Conservation (phyloP, 2,888 invertebrate genomes). For the Drosophila gaucha region DNA sequence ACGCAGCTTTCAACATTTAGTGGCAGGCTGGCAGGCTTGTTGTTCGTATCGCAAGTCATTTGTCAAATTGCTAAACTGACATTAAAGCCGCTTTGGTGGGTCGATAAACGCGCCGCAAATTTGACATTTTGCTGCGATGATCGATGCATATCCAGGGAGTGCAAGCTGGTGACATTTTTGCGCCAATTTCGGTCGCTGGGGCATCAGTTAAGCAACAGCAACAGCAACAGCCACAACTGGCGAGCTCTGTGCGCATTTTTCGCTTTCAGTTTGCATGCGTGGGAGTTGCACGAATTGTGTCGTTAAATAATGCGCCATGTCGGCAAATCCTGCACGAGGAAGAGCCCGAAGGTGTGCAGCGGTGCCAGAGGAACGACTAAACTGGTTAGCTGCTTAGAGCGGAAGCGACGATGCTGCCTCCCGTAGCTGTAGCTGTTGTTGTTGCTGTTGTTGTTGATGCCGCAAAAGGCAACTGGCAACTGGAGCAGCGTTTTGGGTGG, state of each 20-base stretch:
- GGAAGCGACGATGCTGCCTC: slow-evolving; percentile 54
- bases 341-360: slow-evolving; percentile 20
- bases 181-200: slow-evolving; percentile 79
- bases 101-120: slow-evolving; percentile 71
- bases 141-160: slow-evolving; percentile 67
- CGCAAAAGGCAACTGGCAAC: slow-evolving; percentile 64
- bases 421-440: background rate
- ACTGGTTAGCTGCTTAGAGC: slow-evolving; percentile 51
- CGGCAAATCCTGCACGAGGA: slow-evolving; percentile 67
- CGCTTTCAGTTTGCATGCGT: slow-evolving; percentile 79
- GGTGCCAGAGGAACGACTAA: slow-evolving; percentile 11
- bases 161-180: slow-evolving; percentile 74
- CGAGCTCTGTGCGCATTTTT: slow-evolving; percentile 68
- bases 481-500: slow-evolving; percentile 78
- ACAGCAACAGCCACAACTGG: slow-evolving; percentile 32
- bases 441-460: slow-evolving; percentile 38
- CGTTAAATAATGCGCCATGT: slow-evolving; percentile 77
- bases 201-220: slow-evolving; percentile 72
- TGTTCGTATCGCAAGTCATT: slow-evolving; percentile 68
- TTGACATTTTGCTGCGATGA: slow-evolving; percentile 74
- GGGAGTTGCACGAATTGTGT: slow-evolving; percentile 82
- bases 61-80: slow-evolving; percentile 79
- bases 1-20: slow-evolving; percentile 61
- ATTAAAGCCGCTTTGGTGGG: slow-evolving; percentile 69
- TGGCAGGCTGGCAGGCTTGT: slow-evolving; percentile 23